Percentiles rank a stretch among this genome's conserved stretches.
phyloP scores from a whole-genome alignment of 2,888 invertebrate genomes.

The Aricia artaxerxes region DNA sequence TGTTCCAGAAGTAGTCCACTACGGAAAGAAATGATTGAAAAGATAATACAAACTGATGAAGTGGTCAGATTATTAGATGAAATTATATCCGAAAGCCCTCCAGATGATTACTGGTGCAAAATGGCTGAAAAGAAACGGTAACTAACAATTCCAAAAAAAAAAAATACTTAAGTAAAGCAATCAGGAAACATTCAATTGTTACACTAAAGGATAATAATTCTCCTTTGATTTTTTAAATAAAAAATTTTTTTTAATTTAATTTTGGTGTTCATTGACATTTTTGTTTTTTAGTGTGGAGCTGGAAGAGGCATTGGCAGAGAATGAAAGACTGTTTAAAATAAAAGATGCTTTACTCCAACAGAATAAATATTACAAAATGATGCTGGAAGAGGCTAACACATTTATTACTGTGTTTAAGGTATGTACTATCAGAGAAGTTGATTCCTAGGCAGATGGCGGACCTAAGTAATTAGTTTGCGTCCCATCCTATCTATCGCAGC shows the following conservation, averaged over 20 bases:
- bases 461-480: no score
- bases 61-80: slow-evolving; percentile 41
- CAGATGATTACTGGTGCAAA: slow-evolving; percentile 45
- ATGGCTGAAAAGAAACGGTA: slow-evolving; percentile 47
- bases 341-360: slow-evolving; percentile 40
- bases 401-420: slow-evolving; percentile 47
- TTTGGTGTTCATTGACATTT: background rate
- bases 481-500: no score
- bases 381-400: slow-evolving; percentile 46
- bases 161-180: background rate
- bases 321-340: slow-evolving; percentile 42
- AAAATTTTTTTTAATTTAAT: no score
- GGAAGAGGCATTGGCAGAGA: slow-evolving; percentile 45
- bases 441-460: no score
- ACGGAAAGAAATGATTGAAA: slow-evolving; percentile 38
- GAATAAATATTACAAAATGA: slow-evolving; percentile 40
- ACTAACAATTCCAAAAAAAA: background rate
- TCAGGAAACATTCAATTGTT: background rate
- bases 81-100: slow-evolving; percentile 40
- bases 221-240: no score
- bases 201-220: no score
- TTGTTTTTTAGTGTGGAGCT: slow-evolving; percentile 42
- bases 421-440: background rate
- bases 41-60: slow-evolving; percentile 44
- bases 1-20: slow-evolving; percentile 35